phyloP scores from a whole-genome alignment of 2,113 vertebrate species.

The Argyrosomus japonicus region DNA sequence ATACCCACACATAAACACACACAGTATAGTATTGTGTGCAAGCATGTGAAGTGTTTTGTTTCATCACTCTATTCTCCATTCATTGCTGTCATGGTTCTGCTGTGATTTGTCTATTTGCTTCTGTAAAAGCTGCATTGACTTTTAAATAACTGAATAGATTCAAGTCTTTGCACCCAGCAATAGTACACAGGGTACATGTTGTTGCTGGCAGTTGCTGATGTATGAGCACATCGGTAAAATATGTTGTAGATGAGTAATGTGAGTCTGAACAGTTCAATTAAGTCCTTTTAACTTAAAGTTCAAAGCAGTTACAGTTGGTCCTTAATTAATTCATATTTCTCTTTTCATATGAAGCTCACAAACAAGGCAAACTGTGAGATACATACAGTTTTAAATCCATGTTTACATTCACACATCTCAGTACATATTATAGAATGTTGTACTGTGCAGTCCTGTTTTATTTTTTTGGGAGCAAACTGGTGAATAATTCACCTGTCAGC shows the following conservation, averaged over 20 bases:
- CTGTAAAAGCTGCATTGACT: slow-evolving; percentile 2
- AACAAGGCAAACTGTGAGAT: not conserved
- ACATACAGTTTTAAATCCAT: not conserved
- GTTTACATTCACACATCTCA: not conserved
- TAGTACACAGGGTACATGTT: not conserved
- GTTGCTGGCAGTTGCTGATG: slow-evolving; percentile 12
- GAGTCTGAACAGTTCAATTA: not conserved
- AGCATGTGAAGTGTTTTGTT: slow-evolving; percentile 40
- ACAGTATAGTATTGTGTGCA: slow-evolving; percentile 26
- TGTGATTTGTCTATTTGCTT: slow-evolving; percentile 50
- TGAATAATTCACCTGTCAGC: slow-evolving; percentile 10
- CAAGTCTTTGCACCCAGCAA: slow-evolving; percentile 3
- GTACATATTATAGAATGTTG: not conserved
- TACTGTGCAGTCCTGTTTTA: not conserved
- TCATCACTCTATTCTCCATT: slow-evolving; percentile 16
- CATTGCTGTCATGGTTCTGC: slow-evolving; percentile 23
- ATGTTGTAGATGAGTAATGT: not conserved
- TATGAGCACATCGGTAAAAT: slow-evolving; percentile 8
- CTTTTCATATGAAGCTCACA: not conserved
- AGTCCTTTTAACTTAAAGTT: not conserved
- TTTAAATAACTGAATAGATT: slow-evolving; percentile 1
- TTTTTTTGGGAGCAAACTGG: not conserved
- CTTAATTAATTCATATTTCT: not conserved
- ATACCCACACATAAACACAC: slow-evolving; percentile 13
- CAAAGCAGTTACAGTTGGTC: not conserved